Percentiles rank a stretch among this genome's conserved stretches.
phyloP scores from a whole-genome alignment of 92 coral and sea anemone genomes.

The Porites cylindrica region DNA sequence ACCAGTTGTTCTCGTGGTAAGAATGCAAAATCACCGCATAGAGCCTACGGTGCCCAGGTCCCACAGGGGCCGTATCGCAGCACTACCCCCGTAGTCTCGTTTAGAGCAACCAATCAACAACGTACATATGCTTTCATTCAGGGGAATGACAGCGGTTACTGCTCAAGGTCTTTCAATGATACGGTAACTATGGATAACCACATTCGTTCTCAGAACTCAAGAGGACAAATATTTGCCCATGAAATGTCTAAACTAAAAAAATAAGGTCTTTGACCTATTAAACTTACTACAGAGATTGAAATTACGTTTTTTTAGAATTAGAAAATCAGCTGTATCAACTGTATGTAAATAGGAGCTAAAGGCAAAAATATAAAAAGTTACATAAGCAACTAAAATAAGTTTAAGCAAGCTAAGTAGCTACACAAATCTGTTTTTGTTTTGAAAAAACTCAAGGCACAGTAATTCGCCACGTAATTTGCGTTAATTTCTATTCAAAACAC shows the following conservation, averaged over 20 bases:
- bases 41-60: conserved; percentile 43
- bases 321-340: too few relatives aligned
- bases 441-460: too few relatives aligned
- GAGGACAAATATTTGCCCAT: conserved; percentile 1
- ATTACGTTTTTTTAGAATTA: too few relatives aligned
- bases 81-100: conserved; percentile 20
- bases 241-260: neutral
- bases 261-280: neutral
- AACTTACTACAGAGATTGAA: too few relatives aligned
- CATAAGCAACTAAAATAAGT: too few relatives aligned
- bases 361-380: too few relatives aligned
- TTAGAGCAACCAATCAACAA: conserved; percentile 67
- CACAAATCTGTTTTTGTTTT: too few relatives aligned
- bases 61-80: conserved; percentile 64
- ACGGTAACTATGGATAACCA: conserved; percentile 79
- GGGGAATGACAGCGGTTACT: conserved; percentile 78
- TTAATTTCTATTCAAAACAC: too few relatives aligned
- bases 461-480: too few relatives aligned
- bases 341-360: too few relatives aligned
- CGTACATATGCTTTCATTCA: conserved; percentile 73
- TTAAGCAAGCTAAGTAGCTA: too few relatives aligned
- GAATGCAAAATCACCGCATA: conserved; percentile 54
- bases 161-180: conserved; percentile 75
- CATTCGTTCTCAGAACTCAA: conserved; percentile 71
- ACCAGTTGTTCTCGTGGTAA: conserved; percentile 3